phyloP scores from a whole-genome alignment of 2,113 vertebrate species.

The Chiloscyllium plagiosum region DNA sequence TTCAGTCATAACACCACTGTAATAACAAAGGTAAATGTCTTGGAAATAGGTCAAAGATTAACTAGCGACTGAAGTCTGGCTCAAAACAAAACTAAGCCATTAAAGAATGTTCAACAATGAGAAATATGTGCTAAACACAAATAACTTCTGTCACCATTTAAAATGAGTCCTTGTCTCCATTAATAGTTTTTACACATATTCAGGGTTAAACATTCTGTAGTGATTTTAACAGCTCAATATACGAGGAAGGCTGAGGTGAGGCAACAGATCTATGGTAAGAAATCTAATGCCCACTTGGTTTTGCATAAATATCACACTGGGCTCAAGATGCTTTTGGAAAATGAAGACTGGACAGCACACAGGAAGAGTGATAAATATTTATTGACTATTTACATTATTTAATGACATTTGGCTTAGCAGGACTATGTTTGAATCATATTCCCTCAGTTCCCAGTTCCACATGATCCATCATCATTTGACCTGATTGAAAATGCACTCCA shows the following conservation, averaged over 20 bases:
- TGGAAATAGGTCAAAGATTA: not conserved
- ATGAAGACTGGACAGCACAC: no score
- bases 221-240: not conserved
- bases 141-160: not conserved
- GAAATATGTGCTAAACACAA: not conserved
- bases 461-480: no score
- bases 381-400: no score
- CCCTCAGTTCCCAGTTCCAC: no score
- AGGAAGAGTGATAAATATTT: no score
- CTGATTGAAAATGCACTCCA: no score
- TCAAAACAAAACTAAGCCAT: not conserved
- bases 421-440: no score
- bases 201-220: not conserved
- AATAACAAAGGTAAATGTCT: not conserved
- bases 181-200: not conserved
- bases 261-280: not conserved
- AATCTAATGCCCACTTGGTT: not conserved
- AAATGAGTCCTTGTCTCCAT: not conserved
- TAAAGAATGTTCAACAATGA: not conserved
- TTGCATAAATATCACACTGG: no score
- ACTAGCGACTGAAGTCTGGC: no score
- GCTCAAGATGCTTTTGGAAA: no score
- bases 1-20: not conserved
- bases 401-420: no score
- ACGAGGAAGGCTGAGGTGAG: not conserved